phyloP scores from a whole-genome alignment of 2,888 invertebrate species.

The Physocephala rufipes region DNA sequence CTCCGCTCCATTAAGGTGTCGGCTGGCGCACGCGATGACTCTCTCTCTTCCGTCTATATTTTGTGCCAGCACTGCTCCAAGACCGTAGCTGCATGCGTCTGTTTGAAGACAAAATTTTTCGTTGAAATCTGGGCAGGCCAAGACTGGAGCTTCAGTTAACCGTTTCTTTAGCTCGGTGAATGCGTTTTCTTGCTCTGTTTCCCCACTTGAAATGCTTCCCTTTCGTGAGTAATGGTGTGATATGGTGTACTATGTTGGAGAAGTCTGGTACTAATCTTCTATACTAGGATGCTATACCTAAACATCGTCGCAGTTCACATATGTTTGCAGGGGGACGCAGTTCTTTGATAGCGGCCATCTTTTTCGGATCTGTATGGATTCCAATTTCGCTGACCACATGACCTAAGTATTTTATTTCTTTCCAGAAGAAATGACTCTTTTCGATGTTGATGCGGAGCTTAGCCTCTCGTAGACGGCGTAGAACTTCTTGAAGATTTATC shows the following conservation, averaged over 20 bases:
- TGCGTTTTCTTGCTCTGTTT: not conserved
- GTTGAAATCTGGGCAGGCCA: not conserved
- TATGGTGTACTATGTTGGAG: slow-evolving; percentile 9
- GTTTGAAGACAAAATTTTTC: not conserved
- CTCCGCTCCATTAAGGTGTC: not conserved
- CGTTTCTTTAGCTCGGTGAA: not conserved
- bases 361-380: slow-evolving; percentile 24
- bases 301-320: not conserved
- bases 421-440: not conserved
- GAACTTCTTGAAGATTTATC: not conserved
- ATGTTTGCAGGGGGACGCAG: slow-evolving; percentile 6
- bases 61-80: not conserved
- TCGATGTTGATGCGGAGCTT: not conserved
- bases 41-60: not conserved
- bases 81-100: not conserved
- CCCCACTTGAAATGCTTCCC: slow-evolving; percentile 31
- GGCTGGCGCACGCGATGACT: not conserved
- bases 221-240: slow-evolving; percentile 23
- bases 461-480: not conserved
- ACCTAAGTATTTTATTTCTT: slow-evolving; percentile 29
- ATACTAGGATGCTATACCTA: slow-evolving; percentile 31
- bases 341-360: slow-evolving; percentile 27
- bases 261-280: slow-evolving; percentile 34
- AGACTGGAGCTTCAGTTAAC: not conserved
- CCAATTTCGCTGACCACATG: slow-evolving; percentile 25